Percentiles rank a stretch among this genome's conserved stretches.
Conservation (phyloP, 2,888 invertebrate genomes). For the Malthinus seriepunctatus region DNA sequence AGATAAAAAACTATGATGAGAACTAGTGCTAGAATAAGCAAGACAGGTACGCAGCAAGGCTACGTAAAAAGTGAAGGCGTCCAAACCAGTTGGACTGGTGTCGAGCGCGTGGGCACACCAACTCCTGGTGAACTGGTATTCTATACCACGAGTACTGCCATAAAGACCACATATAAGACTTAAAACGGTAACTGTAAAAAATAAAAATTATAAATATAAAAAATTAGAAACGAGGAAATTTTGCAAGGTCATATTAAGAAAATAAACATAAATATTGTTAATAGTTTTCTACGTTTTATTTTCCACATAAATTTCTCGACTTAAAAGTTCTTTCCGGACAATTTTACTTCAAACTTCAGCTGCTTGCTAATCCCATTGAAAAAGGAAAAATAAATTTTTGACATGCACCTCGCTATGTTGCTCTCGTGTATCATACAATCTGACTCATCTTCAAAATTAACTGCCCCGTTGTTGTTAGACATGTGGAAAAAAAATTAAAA, state of each 20-base stretch:
- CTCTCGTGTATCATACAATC: too few species aligned
- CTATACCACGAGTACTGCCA: conserved; percentile 23
- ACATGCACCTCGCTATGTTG: too few species aligned
- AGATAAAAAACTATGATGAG: conserved; percentile 34
- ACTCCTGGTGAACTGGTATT: conserved; percentile 46
- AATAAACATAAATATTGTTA: neutral
- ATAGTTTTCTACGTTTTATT: too few species aligned
- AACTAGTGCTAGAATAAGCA: conserved; percentile 30
- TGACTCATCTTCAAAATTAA: too few species aligned
- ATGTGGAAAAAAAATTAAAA: too few species aligned
- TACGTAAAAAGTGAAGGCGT: conserved; percentile 56
- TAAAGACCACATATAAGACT: conserved; percentile 19
- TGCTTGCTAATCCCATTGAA: too few species aligned
- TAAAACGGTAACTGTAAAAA: conserved; percentile 21
- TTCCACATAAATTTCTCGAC: too few species aligned
- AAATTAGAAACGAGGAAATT: conserved; percentile 10
- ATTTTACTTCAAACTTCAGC: too few species aligned
- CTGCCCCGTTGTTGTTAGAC: too few species aligned
- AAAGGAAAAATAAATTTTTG: too few species aligned
- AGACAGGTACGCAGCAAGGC: conserved; percentile 29
- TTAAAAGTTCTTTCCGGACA: too few species aligned
- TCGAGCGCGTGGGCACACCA: conserved; percentile 53
- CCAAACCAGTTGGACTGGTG: conserved; percentile 57
- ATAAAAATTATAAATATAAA: conserved; percentile 7
- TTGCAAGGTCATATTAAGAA: neutral